A percentile compares a stretch with the other conserved stretches of the same genome.
phyloP scores from a whole-genome alignment of 92 coral and sea anemone genomes.

The Scolanthus callimorphus region DNA sequence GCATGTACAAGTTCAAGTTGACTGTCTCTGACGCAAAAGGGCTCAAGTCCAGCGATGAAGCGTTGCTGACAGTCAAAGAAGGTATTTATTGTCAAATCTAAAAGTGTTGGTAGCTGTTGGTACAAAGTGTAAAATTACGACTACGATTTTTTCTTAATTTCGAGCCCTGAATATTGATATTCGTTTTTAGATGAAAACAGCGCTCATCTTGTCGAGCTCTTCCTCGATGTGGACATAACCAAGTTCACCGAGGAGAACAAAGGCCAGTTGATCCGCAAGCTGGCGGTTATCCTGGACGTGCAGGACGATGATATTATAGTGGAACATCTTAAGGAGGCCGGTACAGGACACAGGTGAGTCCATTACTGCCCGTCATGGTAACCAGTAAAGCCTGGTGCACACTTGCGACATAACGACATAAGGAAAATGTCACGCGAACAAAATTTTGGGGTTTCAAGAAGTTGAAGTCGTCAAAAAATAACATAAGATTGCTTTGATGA shows the following conservation, averaged over 20 bases:
- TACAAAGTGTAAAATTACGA: too few relatives aligned
- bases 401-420: too few relatives aligned
- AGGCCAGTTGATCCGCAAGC: conserved; percentile 95
- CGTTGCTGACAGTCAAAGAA: conserved; percentile 83
- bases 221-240: conserved; percentile 96
- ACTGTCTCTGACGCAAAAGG: conserved; percentile 93
- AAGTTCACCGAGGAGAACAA: conserved; percentile 91
- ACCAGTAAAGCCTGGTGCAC: too few relatives aligned
- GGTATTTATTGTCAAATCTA: conserved; percentile 63
- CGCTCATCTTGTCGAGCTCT: conserved; percentile 87
- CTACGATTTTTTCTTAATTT: too few relatives aligned
- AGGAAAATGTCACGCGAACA: too few relatives aligned
- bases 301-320: conserved; percentile 87
- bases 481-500: too few relatives aligned
- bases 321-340: conserved; percentile 93
- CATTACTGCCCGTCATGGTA: too few relatives aligned
- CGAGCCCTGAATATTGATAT: too few relatives aligned
- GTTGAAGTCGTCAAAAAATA: too few relatives aligned
- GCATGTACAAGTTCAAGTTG: conserved; percentile 88
- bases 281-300: conserved; percentile 89
- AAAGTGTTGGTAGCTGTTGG: too few relatives aligned
- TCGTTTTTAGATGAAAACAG: conserved; percentile 91
- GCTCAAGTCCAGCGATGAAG: conserved; percentile 76
- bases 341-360: conserved; percentile 94
- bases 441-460: too few relatives aligned